A percentile compares a stretch with the other conserved stretches of the same genome.
Conservation (phyloP, 2,797 vertebrate genomes). For the Cuniculus paca region DNA sequence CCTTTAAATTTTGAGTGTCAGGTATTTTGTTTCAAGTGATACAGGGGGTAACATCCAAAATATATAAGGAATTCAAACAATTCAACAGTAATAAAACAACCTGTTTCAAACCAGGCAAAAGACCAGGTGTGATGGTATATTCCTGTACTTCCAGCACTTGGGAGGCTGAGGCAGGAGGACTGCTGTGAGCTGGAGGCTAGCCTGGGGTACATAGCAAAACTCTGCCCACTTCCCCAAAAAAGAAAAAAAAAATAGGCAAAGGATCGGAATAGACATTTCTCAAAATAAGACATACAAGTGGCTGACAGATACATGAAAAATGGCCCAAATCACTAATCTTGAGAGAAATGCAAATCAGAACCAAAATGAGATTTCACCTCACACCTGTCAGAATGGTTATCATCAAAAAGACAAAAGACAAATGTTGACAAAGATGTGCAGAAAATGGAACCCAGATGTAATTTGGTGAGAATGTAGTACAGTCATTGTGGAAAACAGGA, state of each 20-base stretch:
- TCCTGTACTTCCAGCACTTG: not conserved
- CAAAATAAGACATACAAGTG: not conserved
- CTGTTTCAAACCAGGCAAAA: not conserved
- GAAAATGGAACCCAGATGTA: not conserved
- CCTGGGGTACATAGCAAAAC: no score
- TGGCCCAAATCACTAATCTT: not conserved
- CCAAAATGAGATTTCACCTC: not conserved
- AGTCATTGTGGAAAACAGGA: not conserved
- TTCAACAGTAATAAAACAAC: not conserved
- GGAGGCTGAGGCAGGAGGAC: not conserved
- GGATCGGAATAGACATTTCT: not conserved
- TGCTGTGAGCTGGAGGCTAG: no score
- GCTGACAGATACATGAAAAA: not conserved
- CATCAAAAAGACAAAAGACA: not conserved
- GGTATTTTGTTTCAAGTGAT: not conserved
- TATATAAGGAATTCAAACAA: not conserved
- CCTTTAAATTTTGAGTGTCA: not conserved
- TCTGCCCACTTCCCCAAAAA: no score
- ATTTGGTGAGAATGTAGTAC: not conserved
- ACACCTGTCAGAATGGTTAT: not conserved
- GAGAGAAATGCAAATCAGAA: not conserved
- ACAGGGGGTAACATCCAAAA: not conserved
- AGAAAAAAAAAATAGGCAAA: not conserved
- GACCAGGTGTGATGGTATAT: not conserved
- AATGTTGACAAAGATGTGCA: not conserved